Percentiles rank a stretch among this genome's conserved stretches.
These are phyloP conservation scores for Pituophis catenifer DNA, from an alignment of 2,113 vertebrate species.

Conservation along the genomic window DNA sequence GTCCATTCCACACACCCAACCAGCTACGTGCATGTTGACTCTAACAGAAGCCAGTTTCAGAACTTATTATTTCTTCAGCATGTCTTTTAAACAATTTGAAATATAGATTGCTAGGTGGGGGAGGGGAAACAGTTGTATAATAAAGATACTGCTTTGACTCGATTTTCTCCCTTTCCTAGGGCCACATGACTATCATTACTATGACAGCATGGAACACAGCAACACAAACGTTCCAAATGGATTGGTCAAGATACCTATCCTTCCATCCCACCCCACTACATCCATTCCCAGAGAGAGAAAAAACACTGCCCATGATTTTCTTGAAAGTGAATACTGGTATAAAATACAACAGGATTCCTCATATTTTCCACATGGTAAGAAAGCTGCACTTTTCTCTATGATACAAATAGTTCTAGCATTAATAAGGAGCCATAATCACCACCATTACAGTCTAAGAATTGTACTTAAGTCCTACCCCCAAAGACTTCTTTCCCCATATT, in stretches of 20 bases:
- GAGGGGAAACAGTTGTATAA: background rate
- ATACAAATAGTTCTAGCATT: background rate
- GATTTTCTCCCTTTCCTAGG: background rate
- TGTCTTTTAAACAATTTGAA: background rate
- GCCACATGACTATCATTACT: background rate
- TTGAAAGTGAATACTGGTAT: background rate
- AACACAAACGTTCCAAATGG: background rate
- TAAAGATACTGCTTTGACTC: background rate
- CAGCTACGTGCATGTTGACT: background rate
- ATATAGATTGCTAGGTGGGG: too few relatives aligned
- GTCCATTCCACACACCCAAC: background rate
- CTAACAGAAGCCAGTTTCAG: background rate
- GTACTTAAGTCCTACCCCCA: too few relatives aligned
- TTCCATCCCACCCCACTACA: background rate
- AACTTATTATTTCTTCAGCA: background rate
- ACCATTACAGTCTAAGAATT: background rate
- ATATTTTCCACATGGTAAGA: background rate
- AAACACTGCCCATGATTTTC: background rate
- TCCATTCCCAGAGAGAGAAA: background rate
- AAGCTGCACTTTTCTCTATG: background rate
- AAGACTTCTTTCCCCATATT: background rate
- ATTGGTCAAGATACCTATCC: background rate
- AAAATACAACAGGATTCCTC: background rate
- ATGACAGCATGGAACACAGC: background rate
- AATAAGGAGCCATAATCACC: background rate